Evolutionary conservation across 2,888 invertebrate genomes (phyloP).

Genomic region (Torymus aiolomorphi): DNA sequence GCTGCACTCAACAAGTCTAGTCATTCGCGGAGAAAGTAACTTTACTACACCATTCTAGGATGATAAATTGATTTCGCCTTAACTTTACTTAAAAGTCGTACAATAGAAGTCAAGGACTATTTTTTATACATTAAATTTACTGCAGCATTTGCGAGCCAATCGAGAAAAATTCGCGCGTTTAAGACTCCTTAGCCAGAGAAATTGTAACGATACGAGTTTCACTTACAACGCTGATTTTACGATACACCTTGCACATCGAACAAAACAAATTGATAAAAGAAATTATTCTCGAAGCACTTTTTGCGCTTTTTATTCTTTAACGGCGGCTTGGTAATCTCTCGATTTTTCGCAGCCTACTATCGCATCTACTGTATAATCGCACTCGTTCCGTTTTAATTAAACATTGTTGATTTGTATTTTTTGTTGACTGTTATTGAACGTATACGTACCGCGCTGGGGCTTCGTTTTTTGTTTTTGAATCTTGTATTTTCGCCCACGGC

Average conservation of each 20-base stretch:
- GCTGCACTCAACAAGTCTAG: background rate
- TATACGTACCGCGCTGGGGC: too few relatives aligned
- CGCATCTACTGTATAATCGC: too few relatives aligned
- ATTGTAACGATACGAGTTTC: conserved; percentile 6
- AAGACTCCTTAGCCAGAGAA: background rate
- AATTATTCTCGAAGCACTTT: too few relatives aligned
- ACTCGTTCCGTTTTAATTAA: too few relatives aligned
- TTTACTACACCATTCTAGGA: too few relatives aligned
- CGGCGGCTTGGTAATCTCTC: too few relatives aligned
- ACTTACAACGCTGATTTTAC: background rate
- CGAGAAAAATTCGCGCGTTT: background rate
- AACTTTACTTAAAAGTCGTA: background rate
- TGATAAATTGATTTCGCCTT: background rate
- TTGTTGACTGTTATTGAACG: background rate
- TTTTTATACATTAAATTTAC: background rate
- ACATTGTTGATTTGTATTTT: background rate
- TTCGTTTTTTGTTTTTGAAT: conserved; percentile 12
- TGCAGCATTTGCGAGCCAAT: background rate
- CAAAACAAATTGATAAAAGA: background rate
- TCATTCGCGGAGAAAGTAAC: too few relatives aligned
- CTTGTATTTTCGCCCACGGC: background rate
- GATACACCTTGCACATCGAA: conserved; percentile 5
- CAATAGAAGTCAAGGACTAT: background rate
- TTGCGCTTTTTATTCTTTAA: too few relatives aligned
- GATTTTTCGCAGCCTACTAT: too few relatives aligned